Evolutionary conservation across 1,140 invertebrate species (phyloP).

Genomic region (Drosophila arizonae): DNA sequence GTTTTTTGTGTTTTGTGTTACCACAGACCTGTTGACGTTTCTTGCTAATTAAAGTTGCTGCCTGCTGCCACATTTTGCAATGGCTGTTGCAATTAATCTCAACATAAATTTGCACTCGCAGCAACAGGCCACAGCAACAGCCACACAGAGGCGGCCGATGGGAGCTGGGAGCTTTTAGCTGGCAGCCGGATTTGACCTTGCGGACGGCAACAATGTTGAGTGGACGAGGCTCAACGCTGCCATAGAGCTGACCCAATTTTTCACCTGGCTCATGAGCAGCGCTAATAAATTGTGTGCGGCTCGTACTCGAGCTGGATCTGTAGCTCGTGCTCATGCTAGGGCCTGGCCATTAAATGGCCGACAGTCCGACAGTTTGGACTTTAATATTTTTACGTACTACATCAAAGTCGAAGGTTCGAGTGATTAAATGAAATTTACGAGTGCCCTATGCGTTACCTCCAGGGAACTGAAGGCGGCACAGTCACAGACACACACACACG

Average conservation of each 20-base stretch:
- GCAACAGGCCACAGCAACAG: conserved; percentile 27
- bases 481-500: neutral
- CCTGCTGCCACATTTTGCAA: conserved; percentile 19
- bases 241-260: conserved; percentile 55
- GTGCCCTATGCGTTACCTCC: conserved; percentile 30
- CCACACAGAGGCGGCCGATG: neutral
- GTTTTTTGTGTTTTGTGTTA: neutral
- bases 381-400: conserved; percentile 65
- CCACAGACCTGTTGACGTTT: conserved; percentile 39
- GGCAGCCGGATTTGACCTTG: neutral
- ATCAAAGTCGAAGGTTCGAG: conserved; percentile 69
- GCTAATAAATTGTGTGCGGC: conserved; percentile 52
- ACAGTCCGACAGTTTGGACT: conserved; percentile 55
- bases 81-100: conserved; percentile 62
- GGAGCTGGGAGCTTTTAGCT: too few relatives aligned
- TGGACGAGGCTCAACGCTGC: conserved; percentile 3
- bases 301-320: neutral
- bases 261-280: conserved; percentile 49
- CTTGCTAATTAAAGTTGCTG: conserved; percentile 37
- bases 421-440: conserved; percentile 79
- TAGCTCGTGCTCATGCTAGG: neutral
- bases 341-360: conserved; percentile 62
- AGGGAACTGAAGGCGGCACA: neutral
- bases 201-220: neutral
- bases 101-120: conserved; percentile 69